Conservation (phyloP, 1,140 invertebrate genomes). For the Colletes latitarsis region DNA sequence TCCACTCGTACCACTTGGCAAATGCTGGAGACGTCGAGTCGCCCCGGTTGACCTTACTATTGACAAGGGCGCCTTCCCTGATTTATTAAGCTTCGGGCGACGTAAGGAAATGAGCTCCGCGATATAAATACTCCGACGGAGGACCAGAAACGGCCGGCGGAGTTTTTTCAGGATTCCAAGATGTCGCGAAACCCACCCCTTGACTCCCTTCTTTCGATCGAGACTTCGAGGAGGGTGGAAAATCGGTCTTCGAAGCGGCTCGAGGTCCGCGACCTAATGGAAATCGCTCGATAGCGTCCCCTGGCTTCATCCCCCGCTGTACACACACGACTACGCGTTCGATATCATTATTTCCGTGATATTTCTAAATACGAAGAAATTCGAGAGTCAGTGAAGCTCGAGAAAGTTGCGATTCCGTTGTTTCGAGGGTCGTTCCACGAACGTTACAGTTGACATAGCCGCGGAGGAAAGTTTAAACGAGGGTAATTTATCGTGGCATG, state of each 20-base stretch:
- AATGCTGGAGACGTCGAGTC: conserved; percentile 65
- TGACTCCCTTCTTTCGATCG: too few relatives aligned
- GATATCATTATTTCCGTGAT: too few relatives aligned
- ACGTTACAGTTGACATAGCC: neutral
- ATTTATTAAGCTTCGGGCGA: conserved; percentile 58
- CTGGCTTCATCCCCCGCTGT: too few relatives aligned
- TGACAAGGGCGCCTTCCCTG: conserved; percentile 62
- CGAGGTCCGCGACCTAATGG: too few relatives aligned
- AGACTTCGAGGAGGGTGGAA: too few relatives aligned
- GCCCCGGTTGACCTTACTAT: conserved; percentile 66
- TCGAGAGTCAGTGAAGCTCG: too few relatives aligned
- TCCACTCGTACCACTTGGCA: conserved; percentile 67
- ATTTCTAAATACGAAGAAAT: too few relatives aligned
- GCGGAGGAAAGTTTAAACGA: neutral
- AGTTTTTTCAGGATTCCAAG: neutral
- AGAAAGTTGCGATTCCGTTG: too few relatives aligned
- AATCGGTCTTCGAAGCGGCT: too few relatives aligned
- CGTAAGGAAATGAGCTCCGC: conserved; percentile 57
- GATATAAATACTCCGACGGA: conserved; percentile 31
- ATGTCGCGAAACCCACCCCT: neutral
- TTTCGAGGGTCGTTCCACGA: too few relatives aligned
- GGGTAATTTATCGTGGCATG: neutral
- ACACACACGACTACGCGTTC: too few relatives aligned
- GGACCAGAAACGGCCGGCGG: neutral
- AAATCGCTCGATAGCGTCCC: too few relatives aligned